Evolutionary conservation across 2,113 vertebrate species (phyloP).

Genomic region (Myiagra hebetior): DNA sequence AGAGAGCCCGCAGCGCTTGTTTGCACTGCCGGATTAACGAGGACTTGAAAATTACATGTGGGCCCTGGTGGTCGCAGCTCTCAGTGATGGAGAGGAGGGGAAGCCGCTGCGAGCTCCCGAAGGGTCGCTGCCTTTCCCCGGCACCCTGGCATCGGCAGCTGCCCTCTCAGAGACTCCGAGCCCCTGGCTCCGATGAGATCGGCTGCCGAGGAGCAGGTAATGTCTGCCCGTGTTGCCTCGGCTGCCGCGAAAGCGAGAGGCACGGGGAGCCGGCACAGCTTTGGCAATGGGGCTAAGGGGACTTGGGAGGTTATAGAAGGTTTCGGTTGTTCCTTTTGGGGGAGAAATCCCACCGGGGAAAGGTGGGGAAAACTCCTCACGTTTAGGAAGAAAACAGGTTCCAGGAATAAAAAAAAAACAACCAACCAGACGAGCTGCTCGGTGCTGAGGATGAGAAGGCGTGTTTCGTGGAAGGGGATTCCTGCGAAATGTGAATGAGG

Average conservation of each 20-base stretch:
- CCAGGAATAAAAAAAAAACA: not conserved
- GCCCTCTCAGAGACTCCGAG: not conserved
- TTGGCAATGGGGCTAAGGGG: not conserved
- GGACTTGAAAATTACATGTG: constrained; percentile 30
- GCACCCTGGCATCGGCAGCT: not conserved
- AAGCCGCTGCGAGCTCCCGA: not conserved
- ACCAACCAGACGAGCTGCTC: not conserved
- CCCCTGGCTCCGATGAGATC: not conserved
- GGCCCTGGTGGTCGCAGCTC: not conserved
- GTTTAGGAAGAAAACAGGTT: not conserved
- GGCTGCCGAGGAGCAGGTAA: constrained; percentile 31
- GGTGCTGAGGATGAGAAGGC: not conserved
- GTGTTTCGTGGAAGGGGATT: not conserved
- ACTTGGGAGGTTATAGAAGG: no score
- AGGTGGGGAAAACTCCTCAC: not conserved
- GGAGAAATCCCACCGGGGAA: not conserved
- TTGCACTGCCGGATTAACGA: constrained; percentile 47
- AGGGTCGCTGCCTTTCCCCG: not conserved
- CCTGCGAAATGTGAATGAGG: not conserved
- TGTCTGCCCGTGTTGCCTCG: not conserved
- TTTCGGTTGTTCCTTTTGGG: not conserved
- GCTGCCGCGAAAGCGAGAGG: not conserved
- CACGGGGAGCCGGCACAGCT: not conserved
- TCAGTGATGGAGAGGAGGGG: not conserved
- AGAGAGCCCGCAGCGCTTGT: constrained; percentile 12